Evolutionary conservation across 2,797 vertebrate species (phyloP), one percentile per base, ranked within the genome.

Genomic region (Catamblyrhynchus diadema): DNA sequence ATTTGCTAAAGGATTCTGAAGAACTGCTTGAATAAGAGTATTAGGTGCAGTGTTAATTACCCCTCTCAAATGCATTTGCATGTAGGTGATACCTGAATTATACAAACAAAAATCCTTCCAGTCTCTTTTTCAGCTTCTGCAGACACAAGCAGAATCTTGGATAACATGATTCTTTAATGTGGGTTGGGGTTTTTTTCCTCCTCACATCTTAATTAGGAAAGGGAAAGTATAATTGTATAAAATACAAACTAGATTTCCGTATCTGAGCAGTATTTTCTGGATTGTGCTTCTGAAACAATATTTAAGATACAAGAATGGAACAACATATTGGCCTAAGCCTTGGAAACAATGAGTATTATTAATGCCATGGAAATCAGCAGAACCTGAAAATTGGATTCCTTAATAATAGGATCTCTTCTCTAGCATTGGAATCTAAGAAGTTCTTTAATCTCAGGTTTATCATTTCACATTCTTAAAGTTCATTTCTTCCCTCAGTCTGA

Each of bases 381-480:
- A 51, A 78, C 9, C 28, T 62, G 59, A 74, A 85, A 61, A 89
- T 71, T 5, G 2, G 2, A 54, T 81, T 73, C 37, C 47, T 79
- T 83, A 35, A 65, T 78, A 83, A 37, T n/a, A 50, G 21, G 6
- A 75, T 78, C 44, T 56, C 32, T 80, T 69, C 64, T 67, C 35
- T 64, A 87, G 65, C 48, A 22, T 72, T 92, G 69, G 54, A 90
- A 86, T 69, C 61, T 60, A 82, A 73, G 77, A 90, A 71, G 59
- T 84, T 94, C 67, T 77, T 92, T 86, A 92, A 86, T 94, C 78
- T 56, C 66, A 79, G 66, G 35, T 86, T 90, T 70, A 70, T 88
- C 60, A 81, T 93, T 94, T 94, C 62, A 64, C 60, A 42, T 59
- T 92, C 78, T 74, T 67, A 39, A 87, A 93, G 90, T 81, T 96